Conservation (phyloP, 2,797 vertebrate genomes). For the Tokudaia tokunoshimensis region DNA sequence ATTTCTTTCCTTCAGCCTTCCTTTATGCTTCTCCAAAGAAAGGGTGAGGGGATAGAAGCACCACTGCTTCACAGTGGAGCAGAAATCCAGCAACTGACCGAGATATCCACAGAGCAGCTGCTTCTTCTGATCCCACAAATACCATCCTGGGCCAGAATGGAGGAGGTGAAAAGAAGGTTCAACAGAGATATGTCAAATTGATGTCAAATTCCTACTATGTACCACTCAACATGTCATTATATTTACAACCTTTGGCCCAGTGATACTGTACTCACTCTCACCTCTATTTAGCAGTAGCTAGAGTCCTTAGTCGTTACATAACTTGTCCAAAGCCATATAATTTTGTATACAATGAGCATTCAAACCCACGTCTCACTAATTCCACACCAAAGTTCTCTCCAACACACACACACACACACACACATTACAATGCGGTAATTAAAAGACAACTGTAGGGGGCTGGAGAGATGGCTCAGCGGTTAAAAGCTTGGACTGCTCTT, state of each 20-base stretch:
- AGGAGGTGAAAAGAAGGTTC: not conserved
- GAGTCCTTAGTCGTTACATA: conserved; percentile 32
- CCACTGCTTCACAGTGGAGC: not conserved
- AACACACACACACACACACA: not conserved
- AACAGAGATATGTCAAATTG: not conserved
- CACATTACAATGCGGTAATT: not conserved
- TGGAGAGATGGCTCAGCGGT: too few species aligned
- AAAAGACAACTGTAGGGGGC: not conserved
- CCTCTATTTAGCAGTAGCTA: conserved; percentile 39
- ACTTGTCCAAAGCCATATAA: conserved; percentile 2
- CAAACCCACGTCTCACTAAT: conserved; percentile 35
- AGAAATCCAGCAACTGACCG: not conserved
- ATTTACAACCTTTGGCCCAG: conserved; percentile 34
- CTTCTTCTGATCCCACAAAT: not conserved
- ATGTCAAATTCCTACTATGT: conserved; percentile 44
- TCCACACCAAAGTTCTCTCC: conserved; percentile 14
- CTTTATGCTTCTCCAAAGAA: conserved; percentile 33
- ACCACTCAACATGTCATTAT: not conserved
- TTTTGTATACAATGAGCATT: conserved; percentile 21
- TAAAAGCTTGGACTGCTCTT: too few species aligned
- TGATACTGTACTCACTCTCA: not conserved
- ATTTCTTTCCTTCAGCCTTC: not conserved
- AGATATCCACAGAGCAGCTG: not conserved
- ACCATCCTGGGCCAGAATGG: not conserved
- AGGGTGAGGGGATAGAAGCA: not conserved